These are phyloP conservation scores for Microctonus brassicae DNA, from an alignment of 2,888 invertebrate genomes.

Conservation along the genomic window DNA sequence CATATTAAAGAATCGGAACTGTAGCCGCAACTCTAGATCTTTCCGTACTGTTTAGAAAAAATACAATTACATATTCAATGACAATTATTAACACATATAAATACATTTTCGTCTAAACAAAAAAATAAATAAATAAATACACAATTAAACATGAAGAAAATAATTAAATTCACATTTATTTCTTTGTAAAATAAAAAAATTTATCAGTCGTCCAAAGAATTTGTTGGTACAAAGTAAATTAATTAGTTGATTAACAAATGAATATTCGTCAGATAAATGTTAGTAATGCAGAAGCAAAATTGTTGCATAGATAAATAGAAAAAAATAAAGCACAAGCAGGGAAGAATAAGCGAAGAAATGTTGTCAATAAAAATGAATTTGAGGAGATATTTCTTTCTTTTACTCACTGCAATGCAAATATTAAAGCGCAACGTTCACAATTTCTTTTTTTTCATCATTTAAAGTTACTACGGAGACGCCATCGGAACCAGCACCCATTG, in stretches of 20 bases:
- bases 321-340: not conserved
- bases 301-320: not conserved
- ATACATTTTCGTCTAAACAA: not conserved
- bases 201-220: not conserved
- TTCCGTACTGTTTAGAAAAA: constrained; percentile 89
- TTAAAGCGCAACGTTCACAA: constrained; percentile 57
- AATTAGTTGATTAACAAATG: too few species aligned
- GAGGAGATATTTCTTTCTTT: not conserved
- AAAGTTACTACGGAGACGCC: constrained; percentile 60
- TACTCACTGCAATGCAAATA: not conserved
- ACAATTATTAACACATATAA: not conserved
- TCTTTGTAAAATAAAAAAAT: not conserved
- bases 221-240: not conserved
- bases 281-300: not conserved
- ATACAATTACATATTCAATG: constrained; percentile 61
- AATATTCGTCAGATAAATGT: not conserved
- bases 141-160: constrained; percentile 36
- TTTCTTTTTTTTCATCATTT: constrained; percentile 51
- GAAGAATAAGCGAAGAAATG: not conserved
- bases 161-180: not conserved
- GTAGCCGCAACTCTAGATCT: constrained; percentile 95
- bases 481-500: constrained; percentile 60
- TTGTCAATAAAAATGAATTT: not conserved
- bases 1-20: constrained; percentile 96
- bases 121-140: constrained; percentile 29